A percentile compares a stretch with the other conserved stretches of the same genome.
Evolutionary conservation across 1,140 invertebrate species (phyloP).

Genomic region (Zelostemma sp.): DNA sequence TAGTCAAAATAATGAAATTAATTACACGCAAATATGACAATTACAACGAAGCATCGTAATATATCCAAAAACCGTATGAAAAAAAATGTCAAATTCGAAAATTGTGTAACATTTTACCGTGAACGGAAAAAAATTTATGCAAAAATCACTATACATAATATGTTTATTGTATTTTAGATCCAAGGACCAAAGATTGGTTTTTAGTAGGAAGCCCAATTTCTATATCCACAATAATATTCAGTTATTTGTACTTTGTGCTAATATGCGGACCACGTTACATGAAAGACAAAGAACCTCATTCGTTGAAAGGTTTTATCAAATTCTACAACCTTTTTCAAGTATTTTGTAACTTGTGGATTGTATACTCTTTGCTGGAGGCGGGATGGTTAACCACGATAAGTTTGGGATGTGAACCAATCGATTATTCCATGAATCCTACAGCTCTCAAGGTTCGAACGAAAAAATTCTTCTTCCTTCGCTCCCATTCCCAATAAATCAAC

Average conservation of each 20-base stretch:
- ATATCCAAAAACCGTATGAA: no score
- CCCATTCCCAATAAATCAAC: no score
- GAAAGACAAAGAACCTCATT: conserved; percentile 73
- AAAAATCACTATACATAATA: no score
- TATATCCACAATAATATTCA: conserved; percentile 64
- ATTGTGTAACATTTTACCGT: no score
- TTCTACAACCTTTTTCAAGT: conserved; percentile 76
- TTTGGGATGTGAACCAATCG: conserved; percentile 50
- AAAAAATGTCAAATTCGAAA: no score
- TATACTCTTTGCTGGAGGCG: conserved; percentile 53
- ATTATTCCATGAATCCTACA: conserved; percentile 10
- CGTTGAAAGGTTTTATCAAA: conserved; percentile 71
- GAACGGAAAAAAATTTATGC: no score
- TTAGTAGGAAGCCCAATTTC: conserved; percentile 71
- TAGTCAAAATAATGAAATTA: neutral
- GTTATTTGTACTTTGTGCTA: conserved; percentile 69
- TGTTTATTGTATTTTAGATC: conserved; percentile 10
- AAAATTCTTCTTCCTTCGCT: no score
- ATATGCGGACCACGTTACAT: conserved; percentile 72
- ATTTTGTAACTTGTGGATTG: conserved; percentile 66
- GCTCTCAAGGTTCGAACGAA: conserved; percentile 7
- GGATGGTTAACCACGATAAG: conserved; percentile 42
- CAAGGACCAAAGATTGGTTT: conserved; percentile 70
- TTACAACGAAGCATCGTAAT: no score
- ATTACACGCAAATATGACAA: no score